These are phyloP conservation scores for Apotomis turbidana DNA, from an alignment of 2,888 invertebrate genomes.

Conservation along the genomic window DNA sequence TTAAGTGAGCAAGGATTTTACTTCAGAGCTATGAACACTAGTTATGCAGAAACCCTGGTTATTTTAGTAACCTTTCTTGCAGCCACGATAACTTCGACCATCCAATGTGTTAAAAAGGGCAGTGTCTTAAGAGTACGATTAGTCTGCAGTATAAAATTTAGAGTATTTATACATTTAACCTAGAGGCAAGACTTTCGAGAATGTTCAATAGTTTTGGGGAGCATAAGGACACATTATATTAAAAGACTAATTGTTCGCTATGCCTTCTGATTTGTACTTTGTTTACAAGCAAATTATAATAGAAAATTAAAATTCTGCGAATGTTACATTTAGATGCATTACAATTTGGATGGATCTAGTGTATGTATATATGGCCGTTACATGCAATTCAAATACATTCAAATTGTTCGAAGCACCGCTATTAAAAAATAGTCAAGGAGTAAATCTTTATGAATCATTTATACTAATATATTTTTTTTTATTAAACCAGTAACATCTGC, in stretches of 20 bases:
- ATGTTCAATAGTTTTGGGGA: conserved; percentile 21
- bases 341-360: conserved; percentile 34
- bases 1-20: not conserved
- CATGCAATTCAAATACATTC: conserved; percentile 22
- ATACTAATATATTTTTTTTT: not conserved
- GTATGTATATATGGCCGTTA: conserved; percentile 16
- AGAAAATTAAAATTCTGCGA: conserved; percentile 24
- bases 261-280: conserved; percentile 62
- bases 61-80: not conserved
- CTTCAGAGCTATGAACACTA: not conserved
- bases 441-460: conserved; percentile 15
- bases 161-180: conserved; percentile 56
- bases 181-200: conserved; percentile 60
- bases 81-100: not conserved
- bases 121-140: conserved; percentile 56
- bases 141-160: conserved; percentile 52
- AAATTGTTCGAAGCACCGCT: conserved; percentile 30
- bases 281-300: conserved; percentile 56
- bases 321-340: conserved; percentile 13
- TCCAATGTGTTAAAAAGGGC: conserved; percentile 48
- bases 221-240: conserved; percentile 32
- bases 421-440: conserved; percentile 1
- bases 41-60: not conserved
- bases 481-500: no score
- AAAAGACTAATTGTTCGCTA: conserved; percentile 37